phyloP scores from a whole-genome alignment of 2,797 vertebrate genomes.

The Peromyscus attwateri region DNA sequence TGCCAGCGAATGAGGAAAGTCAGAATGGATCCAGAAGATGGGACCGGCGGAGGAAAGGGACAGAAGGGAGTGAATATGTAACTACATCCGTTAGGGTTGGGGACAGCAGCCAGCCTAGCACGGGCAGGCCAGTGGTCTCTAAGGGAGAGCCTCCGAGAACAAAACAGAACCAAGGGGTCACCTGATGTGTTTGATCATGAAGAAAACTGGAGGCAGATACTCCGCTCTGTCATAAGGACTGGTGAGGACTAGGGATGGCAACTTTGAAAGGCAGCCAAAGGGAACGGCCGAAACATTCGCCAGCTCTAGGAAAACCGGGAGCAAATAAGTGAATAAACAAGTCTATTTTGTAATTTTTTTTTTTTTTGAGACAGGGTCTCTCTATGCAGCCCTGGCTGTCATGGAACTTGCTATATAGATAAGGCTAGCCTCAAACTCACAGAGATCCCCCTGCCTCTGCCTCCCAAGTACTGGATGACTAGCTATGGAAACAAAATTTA shows the following conservation, averaged over 20 bases:
- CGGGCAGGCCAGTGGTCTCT: background rate
- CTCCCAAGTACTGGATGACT: background rate
- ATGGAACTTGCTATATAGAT: background rate
- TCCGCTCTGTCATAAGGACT: background rate
- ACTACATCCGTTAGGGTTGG: no score
- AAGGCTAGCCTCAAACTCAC: background rate
- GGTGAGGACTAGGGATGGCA: background rate
- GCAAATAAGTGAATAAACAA: background rate
- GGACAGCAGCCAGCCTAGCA: background rate
- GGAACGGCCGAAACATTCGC: constrained; percentile 31
- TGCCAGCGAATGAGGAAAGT: background rate
- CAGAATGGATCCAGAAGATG: background rate
- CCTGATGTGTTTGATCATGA: background rate
- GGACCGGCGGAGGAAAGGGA: background rate
- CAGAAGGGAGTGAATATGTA: background rate
- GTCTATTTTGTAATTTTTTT: background rate
- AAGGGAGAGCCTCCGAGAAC: background rate
- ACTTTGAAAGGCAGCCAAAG: constrained; percentile 42
- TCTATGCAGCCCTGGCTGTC: background rate
- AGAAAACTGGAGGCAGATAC: background rate
- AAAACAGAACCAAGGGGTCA: background rate
- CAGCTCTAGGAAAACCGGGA: constrained; percentile 42
- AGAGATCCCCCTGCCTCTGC: background rate
- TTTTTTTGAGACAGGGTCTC: background rate
- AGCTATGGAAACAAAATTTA: constrained; percentile 12